phyloP scores from a whole-genome alignment of 2,888 invertebrate genomes.

The Agrilus cyanescens region DNA sequence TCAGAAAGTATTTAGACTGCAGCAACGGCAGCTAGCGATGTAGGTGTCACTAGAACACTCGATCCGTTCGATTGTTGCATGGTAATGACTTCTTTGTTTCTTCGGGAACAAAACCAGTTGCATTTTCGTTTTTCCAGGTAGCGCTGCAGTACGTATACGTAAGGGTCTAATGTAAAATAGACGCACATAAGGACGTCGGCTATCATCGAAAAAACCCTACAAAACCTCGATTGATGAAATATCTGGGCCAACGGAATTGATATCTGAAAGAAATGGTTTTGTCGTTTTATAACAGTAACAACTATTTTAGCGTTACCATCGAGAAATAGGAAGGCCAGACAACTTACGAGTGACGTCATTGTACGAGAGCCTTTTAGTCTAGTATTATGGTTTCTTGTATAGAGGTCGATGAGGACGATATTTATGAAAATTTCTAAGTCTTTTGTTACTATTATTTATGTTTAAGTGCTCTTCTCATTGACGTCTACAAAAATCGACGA shows the following conservation, averaged over 20 bases:
- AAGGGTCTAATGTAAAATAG: constrained; percentile 75
- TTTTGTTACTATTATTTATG: no score
- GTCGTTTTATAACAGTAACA: background rate
- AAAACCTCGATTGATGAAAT: constrained; percentile 26
- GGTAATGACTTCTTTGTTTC: no score
- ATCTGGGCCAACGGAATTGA: constrained; percentile 52
- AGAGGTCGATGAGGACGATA: no score
- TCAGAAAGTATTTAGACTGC: no score
- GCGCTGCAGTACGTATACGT: constrained; percentile 67
- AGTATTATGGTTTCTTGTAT: no score
- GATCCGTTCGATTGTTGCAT: no score
- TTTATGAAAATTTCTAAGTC: no score
- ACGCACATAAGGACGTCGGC: constrained; percentile 67
- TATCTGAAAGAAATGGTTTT: constrained; percentile 38
- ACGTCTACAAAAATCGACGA: no score
- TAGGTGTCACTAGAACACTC: no score
- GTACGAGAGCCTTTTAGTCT: background rate
- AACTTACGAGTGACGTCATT: background rate
- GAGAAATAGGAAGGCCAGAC: background rate
- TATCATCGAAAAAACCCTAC: constrained; percentile 39
- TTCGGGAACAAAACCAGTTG: background rate
- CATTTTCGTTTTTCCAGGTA: constrained; percentile 32
- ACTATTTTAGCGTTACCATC: constrained; percentile 1
- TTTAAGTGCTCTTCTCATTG: no score
- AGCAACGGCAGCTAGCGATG: no score